Conservation (phyloP, 2,888 invertebrate genomes). For the Aproaerema taeniolella region DNA sequence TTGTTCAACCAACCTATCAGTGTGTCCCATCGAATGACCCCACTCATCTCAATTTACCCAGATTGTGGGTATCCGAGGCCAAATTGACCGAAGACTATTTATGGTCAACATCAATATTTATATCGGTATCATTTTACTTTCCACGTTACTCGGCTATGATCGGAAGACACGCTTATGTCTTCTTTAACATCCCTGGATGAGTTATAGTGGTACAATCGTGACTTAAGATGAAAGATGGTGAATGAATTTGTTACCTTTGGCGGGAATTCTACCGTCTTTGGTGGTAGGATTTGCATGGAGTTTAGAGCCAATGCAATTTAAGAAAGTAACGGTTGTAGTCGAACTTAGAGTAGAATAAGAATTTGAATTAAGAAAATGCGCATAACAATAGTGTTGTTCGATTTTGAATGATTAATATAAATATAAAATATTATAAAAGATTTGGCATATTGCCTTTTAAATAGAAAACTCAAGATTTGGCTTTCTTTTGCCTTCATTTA, state of each 20-base stretch:
- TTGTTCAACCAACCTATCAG: slow-evolving; percentile 6
- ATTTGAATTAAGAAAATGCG: too few species aligned
- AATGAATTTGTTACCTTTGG: slow-evolving; percentile 2
- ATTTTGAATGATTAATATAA: too few species aligned
- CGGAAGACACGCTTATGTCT: slow-evolving; percentile 15
- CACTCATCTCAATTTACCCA: slow-evolving; percentile 44
- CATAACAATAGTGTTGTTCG: too few species aligned
- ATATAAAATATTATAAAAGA: too few species aligned
- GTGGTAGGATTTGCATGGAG: slow-evolving; percentile 6
- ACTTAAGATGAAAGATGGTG: slow-evolving; percentile 8
- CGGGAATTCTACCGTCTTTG: slow-evolving; percentile 1
- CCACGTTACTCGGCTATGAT: slow-evolving; percentile 24
- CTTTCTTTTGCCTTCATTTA: too few species aligned
- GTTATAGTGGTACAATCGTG: slow-evolving; percentile 12
- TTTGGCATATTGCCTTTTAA: too few species aligned
- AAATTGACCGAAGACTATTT: slow-evolving; percentile 45
- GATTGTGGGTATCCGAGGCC: slow-evolving; percentile 34
- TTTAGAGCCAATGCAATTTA: too few species aligned
- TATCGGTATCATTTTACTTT: slow-evolving; percentile 54
- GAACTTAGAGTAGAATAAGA: too few species aligned
- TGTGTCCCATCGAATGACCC: slow-evolving; percentile 20
- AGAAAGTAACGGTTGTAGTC: too few species aligned
- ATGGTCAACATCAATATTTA: slow-evolving; percentile 56
- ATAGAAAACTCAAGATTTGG: too few species aligned
- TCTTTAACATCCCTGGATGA: slow-evolving; percentile 13